These are phyloP conservation scores for Tribolium castaneum DNA, from an alignment of 1,140 invertebrate genomes.

Conservation along the genomic window DNA sequence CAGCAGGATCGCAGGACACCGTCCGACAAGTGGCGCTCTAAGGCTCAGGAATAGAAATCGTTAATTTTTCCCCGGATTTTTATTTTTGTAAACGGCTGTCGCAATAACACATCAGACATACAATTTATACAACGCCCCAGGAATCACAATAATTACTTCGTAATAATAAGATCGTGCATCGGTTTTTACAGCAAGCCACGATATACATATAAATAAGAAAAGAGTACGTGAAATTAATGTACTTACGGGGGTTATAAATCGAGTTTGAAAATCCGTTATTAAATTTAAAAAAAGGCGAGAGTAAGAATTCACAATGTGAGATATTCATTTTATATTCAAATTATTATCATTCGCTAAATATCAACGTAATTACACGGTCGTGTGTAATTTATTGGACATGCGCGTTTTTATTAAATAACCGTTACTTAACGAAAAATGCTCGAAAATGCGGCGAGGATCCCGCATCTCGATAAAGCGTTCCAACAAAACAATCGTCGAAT, in stretches of 20 bases:
- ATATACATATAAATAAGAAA: slow-evolving; percentile 30
- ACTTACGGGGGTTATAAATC: slow-evolving; percentile 19
- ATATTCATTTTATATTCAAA: slow-evolving; percentile 32
- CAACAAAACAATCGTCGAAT: neutral
- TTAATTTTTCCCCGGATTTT: neutral
- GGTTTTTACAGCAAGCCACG: slow-evolving; percentile 10
- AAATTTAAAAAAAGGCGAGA: neutral
- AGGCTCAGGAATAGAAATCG: neutral
- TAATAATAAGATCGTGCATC: slow-evolving; percentile 6
- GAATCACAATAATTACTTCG: slow-evolving; percentile 2
- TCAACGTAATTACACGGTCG: slow-evolving; percentile 25
- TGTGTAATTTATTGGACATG: slow-evolving; percentile 24
- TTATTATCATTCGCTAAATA: slow-evolving; percentile 35
- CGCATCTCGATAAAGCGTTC: neutral
- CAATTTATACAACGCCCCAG: slow-evolving; percentile 15
- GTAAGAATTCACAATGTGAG: slow-evolving; percentile 13
- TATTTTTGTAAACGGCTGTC: neutral
- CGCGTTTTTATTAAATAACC: slow-evolving; percentile 5
- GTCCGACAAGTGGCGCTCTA: neutral
- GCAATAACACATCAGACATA: neutral
- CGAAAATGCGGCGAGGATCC: neutral
- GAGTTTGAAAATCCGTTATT: slow-evolving; percentile 21
- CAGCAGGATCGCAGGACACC: neutral
- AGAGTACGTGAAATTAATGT: slow-evolving; percentile 13
- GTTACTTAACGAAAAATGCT: slow-evolving; percentile 17